Evolutionary conservation across 2,113 vertebrate species (phyloP).

Genomic region (Syngnathoides biaculeatus): DNA sequence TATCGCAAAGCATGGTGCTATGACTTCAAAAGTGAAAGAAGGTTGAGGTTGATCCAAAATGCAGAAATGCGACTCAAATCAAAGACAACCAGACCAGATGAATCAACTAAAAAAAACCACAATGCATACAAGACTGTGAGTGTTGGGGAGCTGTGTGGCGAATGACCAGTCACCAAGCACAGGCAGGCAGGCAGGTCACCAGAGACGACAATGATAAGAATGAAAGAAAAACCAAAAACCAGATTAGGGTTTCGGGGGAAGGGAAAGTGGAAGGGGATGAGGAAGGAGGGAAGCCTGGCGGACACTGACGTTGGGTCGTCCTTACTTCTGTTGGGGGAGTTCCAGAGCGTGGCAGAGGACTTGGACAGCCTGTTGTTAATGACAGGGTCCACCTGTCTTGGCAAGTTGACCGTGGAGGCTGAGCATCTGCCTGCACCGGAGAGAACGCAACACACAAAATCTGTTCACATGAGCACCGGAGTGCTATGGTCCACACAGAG

Average conservation of each 20-base stretch:
- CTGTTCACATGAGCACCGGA: conserved; percentile 59
- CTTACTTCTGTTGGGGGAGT: conserved; percentile 99
- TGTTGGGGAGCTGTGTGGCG: conserved; percentile 43
- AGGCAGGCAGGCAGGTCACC: conserved; percentile 75
- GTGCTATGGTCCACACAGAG: conserved; percentile 8
- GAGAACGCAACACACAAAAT: conserved; percentile 80
- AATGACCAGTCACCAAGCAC: conserved; percentile 74
- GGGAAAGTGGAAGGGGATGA: conserved; percentile 37
- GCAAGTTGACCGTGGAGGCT: conserved; percentile 94
- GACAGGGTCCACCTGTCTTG: conserved; percentile 95
- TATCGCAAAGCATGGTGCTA: conserved; percentile 47
- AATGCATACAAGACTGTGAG: conserved; percentile 66
- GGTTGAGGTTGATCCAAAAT: conserved; percentile 62
- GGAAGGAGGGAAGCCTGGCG: conserved; percentile 42
- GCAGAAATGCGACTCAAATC: conserved; percentile 56
- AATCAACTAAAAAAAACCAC: conserved; percentile 42
- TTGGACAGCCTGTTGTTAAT: conserved; percentile 98
- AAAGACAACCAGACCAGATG: conserved; percentile 53
- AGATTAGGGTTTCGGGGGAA: conserved; percentile 29
- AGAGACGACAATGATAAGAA: conserved; percentile 57
- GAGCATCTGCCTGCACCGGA: conserved; percentile 96
- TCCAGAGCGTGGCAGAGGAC: conserved; percentile 97
- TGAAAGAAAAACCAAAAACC: conserved; percentile 45
- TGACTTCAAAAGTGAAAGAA: conserved; percentile 51
- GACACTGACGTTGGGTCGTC: conserved; percentile 65